Evolutionary conservation across 2,888 invertebrate genomes (phyloP), one percentile per base, ranked within the genome.

Genomic region (Polyploca ridens): DNA sequence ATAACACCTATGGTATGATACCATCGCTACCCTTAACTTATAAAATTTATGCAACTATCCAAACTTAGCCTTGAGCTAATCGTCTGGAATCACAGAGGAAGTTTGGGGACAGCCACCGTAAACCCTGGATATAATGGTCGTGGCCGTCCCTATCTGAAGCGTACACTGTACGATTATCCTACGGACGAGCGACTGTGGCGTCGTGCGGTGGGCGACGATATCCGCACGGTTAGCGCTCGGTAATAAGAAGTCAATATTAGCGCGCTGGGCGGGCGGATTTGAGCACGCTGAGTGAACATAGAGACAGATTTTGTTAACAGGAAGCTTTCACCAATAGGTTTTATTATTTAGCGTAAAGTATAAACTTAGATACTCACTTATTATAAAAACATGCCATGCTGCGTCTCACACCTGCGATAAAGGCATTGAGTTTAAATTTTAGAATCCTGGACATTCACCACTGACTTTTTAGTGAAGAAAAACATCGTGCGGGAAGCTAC

Each of bases 201-300:
- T 78, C 82, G 84, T 54, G 54, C 19, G 54, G 54, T 54, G 61
- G 44, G 67, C 57, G 54, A 46, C 86, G 84, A 86, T 84, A 77
- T 77, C 75, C 78, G 78, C 74, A 75, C 78, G 76, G 77, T 79
- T 82, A 79, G 79, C 76, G 84, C 68, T 71, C 76, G 76, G 82
- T 88, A 88, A 88, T 88, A 89, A 89, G 88, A 89, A 89, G 89
- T 89, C 87, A 89, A 89, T 89, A 89, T 89, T 89, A 87, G 89
- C 81, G 86, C 84, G 90, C 89, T 88, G 90, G 90, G 88, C 90
- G 89, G 73, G 54, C 54, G 54, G 54, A 88, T 85, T 85, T 82
- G 77, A 74, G 67, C 63, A 66, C 65, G 77, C 16, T 65, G 10
- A 0, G n/a, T 10, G 68, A 69, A 63, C 78, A 65, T 84, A 85